phyloP scores from a whole-genome alignment of 2,888 invertebrate species.

The Zhengitettix transpicula region DNA sequence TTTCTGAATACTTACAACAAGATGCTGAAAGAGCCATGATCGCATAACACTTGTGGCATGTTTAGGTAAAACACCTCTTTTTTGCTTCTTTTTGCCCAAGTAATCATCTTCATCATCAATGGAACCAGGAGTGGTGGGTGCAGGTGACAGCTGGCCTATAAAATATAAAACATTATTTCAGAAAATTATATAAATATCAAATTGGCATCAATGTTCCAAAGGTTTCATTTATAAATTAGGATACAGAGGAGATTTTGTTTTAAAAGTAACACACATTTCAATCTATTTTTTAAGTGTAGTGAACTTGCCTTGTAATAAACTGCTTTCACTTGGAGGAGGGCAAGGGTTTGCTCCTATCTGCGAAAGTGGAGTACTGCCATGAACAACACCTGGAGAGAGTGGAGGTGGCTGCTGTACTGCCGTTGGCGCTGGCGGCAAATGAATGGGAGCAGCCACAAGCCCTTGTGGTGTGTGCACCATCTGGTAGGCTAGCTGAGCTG shows the following conservation, averaged over 20 bases:
- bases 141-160: conserved; percentile 38
- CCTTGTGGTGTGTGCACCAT: conserved; percentile 13
- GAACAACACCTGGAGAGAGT: conserved; percentile 37
- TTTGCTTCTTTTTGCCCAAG: conserved; percentile 41
- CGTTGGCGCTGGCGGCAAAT: conserved; percentile 20
- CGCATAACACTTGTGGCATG: conserved; percentile 93
- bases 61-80: conserved; percentile 84
- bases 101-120: conserved; percentile 38
- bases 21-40: conserved; percentile 91
- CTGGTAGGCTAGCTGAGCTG: conserved; percentile 14
- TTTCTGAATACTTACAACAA: conserved; percentile 64
- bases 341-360: conserved; percentile 65
- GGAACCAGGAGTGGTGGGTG: conserved; percentile 40
- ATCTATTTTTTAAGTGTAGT: background rate
- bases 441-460: conserved; percentile 17
- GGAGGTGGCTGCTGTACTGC: conserved; percentile 7
- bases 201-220: no score
- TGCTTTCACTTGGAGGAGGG: conserved; percentile 33
- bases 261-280: background rate
- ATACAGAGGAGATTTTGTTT: no score
- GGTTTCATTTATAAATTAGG: no score
- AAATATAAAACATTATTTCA: background rate
- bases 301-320: conserved; percentile 28
- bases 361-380: conserved; percentile 73
- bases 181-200: background rate